Evolutionary conservation across 2,113 vertebrate species (phyloP).

Genomic region (Willisornis vidua): DNA sequence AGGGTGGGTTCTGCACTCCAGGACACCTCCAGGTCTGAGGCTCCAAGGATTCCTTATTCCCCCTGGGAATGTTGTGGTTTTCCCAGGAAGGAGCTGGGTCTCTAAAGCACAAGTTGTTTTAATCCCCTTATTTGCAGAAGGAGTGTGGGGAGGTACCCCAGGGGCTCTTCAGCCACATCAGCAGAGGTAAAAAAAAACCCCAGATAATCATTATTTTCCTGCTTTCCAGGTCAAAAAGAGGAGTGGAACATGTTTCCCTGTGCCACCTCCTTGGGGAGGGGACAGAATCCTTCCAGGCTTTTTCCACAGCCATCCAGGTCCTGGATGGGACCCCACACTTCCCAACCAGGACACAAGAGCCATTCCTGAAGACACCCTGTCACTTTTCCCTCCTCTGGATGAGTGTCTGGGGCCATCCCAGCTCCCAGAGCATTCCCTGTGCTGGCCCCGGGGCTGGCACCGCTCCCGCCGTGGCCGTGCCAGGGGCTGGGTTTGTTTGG

Average conservation of each 20-base stretch:
- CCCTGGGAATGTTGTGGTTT: background rate
- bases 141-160: background rate
- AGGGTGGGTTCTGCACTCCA: background rate
- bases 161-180: background rate
- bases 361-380: background rate
- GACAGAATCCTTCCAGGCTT: background rate
- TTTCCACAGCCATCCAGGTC: background rate
- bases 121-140: background rate
- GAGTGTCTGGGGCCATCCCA: background rate
- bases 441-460: background rate
- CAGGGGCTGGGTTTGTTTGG: background rate
- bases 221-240: background rate
- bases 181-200: background rate
- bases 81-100: background rate
- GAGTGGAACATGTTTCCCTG: background rate
- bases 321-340: accelerated
- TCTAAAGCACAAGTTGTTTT: background rate
- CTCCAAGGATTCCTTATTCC: background rate
- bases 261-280: background rate
- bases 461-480: background rate
- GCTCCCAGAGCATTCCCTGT: background rate
- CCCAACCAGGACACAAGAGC: background rate
- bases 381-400: accelerated
- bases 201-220: background rate
- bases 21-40: background rate